Evolutionary conservation across 1,140 invertebrate genomes (phyloP).

Genomic region (Pomacea maculata): DNA sequence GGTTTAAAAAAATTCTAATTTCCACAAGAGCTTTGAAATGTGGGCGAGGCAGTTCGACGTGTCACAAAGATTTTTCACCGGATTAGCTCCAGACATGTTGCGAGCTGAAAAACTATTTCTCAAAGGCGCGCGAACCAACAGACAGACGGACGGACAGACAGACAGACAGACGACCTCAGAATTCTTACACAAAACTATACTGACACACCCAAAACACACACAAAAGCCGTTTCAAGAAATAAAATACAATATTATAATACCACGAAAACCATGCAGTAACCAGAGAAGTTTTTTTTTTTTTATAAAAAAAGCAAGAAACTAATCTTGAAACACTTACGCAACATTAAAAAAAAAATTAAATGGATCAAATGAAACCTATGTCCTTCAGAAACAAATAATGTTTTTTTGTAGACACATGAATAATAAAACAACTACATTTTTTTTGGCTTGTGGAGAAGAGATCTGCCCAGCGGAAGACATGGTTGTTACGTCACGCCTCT

Average conservation of each 20-base stretch:
- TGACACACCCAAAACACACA: no score
- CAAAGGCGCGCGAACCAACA: background rate
- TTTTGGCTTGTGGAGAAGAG: no score
- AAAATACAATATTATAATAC: no score
- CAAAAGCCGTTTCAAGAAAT: background rate
- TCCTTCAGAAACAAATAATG: background rate
- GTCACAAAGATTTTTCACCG: no score
- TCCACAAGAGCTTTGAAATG: background rate
- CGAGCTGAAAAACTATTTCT: background rate
- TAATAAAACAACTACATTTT: no score
- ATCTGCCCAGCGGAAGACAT: no score
- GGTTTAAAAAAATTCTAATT: background rate
- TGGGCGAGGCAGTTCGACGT: background rate
- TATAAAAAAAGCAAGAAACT: background rate
- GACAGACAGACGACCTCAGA: background rate
- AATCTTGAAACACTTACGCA: background rate
- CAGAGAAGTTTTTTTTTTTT: background rate
- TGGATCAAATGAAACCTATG: background rate
- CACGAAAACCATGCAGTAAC: background rate
- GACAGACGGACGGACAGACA: conserved; percentile 5
- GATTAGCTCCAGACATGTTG: no score
- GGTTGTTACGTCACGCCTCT: no score
- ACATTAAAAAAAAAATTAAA: background rate
- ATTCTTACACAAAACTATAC: background rate
- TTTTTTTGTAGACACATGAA: no score